A percentile compares a stretch with the other conserved stretches of the same genome.
Conservation (phyloP, 2,113 vertebrate genomes). For the Istiophorus platypterus region DNA sequence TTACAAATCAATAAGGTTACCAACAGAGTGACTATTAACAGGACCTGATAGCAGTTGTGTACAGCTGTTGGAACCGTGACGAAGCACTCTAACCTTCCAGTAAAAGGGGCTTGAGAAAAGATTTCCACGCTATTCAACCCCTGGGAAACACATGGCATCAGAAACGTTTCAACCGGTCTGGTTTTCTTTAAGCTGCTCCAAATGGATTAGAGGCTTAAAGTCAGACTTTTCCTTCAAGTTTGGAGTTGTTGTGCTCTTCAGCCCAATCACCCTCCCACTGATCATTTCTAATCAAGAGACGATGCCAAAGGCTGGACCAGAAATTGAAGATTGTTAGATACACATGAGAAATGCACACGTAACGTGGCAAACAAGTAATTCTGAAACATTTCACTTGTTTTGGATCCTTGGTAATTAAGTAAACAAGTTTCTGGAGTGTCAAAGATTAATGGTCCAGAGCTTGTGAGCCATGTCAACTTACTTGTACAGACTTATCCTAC, state of each 20-base stretch:
- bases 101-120: conserved; percentile 21
- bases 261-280: not conserved
- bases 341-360: conserved; percentile 13
- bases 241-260: not conserved
- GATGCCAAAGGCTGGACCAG: not conserved
- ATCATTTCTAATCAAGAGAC: conserved; percentile 8
- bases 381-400: conserved; percentile 1
- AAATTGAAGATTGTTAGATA: conserved; percentile 19
- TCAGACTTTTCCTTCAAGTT: conserved; percentile 9
- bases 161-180: conserved; percentile 38
- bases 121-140: not conserved
- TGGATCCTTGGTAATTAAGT: conserved; percentile 14
- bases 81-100: conserved; percentile 26
- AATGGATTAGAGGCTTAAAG: conserved; percentile 58
- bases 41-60: conserved; percentile 2
- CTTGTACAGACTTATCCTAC: conserved; percentile 53
- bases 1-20: not conserved
- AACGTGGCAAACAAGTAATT: not conserved
- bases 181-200: conserved; percentile 33
- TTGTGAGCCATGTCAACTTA: conserved; percentile 2
- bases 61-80: conserved; percentile 19
- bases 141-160: conserved; percentile 23
- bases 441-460: conserved; percentile 11
- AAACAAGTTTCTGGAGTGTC: conserved; percentile 21
- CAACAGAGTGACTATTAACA: not conserved